Evolutionary conservation across 30 jellyfish, hydroid and myxozoan genomes (phyloP), one percentile per base, ranked within the genome.

Genomic region (Hydractinia symbiolongicarpus): DNA sequence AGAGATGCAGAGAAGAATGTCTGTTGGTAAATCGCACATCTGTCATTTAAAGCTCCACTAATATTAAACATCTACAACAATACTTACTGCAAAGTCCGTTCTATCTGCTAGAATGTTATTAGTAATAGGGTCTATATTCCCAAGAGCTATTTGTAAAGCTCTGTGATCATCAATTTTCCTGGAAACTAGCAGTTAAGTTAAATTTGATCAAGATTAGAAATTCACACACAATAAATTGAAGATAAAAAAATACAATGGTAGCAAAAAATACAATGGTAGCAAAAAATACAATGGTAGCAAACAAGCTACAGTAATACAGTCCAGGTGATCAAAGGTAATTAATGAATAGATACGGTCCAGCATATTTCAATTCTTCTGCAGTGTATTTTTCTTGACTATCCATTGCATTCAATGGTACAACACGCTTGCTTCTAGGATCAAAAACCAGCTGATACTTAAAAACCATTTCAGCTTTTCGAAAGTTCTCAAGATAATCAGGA

Each of bases 261-360:
- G 86, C 56, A 55, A 5, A 53, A 30, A 21, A 11, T 49, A 60
- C n/a, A 60, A 66, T 17, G 50, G 53, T 11, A 68, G 19, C 15
- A 69, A 13, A 68, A 30, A 21, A 11, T 49, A 60, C n/a, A 60
- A 66, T 17, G 50, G 44, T 30, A 76, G 86, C 56, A 55, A 5
- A 53, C 5, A 16, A 58, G 5, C 76, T 40, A 55, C 20, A 5
- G 83, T 5, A 52, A 8, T 30, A 8, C 52, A 52, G 9, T 20
- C 9, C 58, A 30, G 44, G 44, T 2, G 44, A 30, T 30, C 44
- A 30, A 30, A 30, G 44, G 1, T 0, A 81, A 14, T 1, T 9
- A 7, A 19, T 8, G 69, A 80, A 94, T 84, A 79, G 99, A 94
- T 94, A 94, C 99, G 99, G 99, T 72, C 99, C 99, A 13, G 96